These are phyloP conservation scores for Papilio polyxenes DNA, from an alignment of 1,140 invertebrate species.

Conservation along the genomic window DNA sequence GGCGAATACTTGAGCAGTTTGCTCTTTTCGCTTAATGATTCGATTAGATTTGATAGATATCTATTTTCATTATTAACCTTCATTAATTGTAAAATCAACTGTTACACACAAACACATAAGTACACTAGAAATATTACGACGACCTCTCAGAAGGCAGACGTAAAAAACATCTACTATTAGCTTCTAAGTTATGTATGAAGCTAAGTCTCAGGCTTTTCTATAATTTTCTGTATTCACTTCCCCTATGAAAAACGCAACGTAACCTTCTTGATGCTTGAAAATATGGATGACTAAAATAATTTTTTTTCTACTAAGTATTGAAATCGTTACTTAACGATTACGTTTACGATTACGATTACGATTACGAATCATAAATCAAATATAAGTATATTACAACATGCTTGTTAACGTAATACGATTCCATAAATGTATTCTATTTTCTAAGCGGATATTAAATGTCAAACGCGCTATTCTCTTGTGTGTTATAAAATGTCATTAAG, in stretches of 20 bases:
- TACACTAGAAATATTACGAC: no score
- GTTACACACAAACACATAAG: no score
- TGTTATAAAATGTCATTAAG: conserved; percentile 22
- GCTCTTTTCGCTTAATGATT: no score
- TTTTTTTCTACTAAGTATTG: not conserved
- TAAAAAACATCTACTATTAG: not conserved
- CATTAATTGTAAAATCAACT: no score
- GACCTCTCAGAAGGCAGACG: no score
- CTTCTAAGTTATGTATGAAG: not conserved
- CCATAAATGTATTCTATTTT: not conserved
- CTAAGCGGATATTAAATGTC: conserved; percentile 27
- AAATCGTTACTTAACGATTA: no score
- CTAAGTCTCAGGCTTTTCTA: not conserved
- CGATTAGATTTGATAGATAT: no score
- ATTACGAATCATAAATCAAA: no score
- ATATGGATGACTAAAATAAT: no score
- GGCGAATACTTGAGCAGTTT: no score
- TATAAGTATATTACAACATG: not conserved
- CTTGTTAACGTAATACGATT: not conserved
- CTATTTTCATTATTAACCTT: no score
- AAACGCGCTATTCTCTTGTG: conserved; percentile 15
- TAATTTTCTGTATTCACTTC: not conserved
- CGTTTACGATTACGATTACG: no score
- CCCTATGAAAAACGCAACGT: not conserved
- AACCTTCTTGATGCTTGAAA: not conserved